Percentiles rank a stretch among this genome's conserved stretches.
These are phyloP conservation scores for Pedicia rivosa DNA, from an alignment of 2,888 invertebrate species.

Conservation along the genomic window DNA sequence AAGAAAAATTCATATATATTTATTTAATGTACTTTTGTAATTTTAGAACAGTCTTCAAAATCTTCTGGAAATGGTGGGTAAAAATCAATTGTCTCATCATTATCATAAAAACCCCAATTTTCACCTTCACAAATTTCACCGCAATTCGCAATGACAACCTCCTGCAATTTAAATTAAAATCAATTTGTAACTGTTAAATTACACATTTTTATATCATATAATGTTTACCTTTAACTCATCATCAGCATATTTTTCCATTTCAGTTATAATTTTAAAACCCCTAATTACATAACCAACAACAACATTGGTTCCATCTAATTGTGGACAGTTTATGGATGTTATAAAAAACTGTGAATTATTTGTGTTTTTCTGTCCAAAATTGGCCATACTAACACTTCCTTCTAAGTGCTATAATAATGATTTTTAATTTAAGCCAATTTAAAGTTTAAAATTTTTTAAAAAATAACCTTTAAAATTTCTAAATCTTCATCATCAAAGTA, in stretches of 20 bases:
- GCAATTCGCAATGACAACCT: constrained; percentile 51
- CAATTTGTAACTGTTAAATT: constrained; percentile 7
- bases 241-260: constrained; percentile 45
- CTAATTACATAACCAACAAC: constrained; percentile 66
- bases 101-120: constrained; percentile 48
- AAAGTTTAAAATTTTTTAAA: neutral
- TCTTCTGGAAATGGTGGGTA: constrained; percentile 69
- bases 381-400: constrained; percentile 66
- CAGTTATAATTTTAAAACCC: constrained; percentile 54
- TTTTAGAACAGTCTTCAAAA: constrained; percentile 22
- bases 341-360: constrained; percentile 95
- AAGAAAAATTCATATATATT: neutral
- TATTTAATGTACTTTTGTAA: neutral
- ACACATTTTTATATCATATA: neutral
- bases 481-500: constrained; percentile 87
- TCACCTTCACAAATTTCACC: constrained; percentile 46
- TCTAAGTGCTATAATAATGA: constrained; percentile 37
- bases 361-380: constrained; percentile 57
- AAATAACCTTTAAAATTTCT: constrained; percentile 25
- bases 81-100: constrained; percentile 52
- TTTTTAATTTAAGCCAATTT: neutral
- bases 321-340: constrained; percentile 55
- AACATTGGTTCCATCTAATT: constrained; percentile 67
- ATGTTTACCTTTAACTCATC: no score
- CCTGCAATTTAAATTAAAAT: constrained; percentile 35